Evolutionary conservation across 2,113 vertebrate genomes (phyloP).

Genomic region (Microcebus ravelobensis): DNA sequence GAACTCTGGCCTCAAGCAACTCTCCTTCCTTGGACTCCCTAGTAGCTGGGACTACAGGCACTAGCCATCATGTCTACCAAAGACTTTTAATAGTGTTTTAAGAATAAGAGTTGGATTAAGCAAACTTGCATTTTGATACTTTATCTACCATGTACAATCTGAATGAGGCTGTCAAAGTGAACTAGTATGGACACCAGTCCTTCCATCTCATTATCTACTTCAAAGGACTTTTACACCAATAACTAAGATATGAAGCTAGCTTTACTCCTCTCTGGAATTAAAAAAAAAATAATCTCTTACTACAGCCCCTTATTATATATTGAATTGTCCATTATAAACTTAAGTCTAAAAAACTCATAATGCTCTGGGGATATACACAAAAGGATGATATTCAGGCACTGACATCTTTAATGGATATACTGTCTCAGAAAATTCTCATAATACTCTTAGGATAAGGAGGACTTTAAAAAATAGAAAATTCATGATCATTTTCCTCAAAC

Average conservation of each 20-base stretch:
- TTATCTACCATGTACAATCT: neutral
- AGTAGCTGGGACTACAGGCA: no score
- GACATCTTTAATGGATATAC: neutral
- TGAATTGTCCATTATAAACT: neutral
- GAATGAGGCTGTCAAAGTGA: neutral
- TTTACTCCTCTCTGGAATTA: neutral
- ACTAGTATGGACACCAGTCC: neutral
- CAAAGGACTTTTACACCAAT: neutral
- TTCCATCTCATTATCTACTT: neutral
- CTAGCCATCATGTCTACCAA: no score
- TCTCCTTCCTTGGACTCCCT: no score
- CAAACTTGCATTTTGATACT: neutral
- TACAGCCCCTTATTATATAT: neutral
- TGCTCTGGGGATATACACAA: neutral
- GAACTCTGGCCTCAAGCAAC: no score
- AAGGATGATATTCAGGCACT: neutral
- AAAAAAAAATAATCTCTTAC: neutral
- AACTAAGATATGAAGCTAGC: constrained; percentile 18
- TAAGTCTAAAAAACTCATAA: neutral
- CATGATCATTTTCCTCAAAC: neutral
- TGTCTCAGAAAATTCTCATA: neutral
- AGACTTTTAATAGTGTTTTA: neutral
- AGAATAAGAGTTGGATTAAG: neutral
- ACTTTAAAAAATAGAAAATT: constrained; percentile 1
- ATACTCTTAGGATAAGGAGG: neutral